Conservation (phyloP, 2,888 invertebrate genomes). For the Lycophotia porphyrea region DNA sequence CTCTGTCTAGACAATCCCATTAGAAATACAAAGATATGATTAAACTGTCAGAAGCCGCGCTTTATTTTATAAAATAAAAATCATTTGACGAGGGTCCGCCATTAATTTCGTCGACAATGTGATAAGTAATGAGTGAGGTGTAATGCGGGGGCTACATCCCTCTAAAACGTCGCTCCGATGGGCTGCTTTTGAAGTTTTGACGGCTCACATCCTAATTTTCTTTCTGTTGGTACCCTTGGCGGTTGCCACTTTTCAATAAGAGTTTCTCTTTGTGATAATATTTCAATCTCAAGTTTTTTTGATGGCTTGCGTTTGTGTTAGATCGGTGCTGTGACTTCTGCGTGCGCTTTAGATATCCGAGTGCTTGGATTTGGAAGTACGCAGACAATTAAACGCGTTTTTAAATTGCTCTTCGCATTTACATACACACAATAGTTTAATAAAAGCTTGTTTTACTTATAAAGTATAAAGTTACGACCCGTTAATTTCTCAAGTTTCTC, state of each 20-base stretch:
- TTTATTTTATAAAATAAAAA: slow-evolving; percentile 89
- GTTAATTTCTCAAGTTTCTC: neutral
- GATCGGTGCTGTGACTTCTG: neutral
- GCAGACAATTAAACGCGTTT: neutral
- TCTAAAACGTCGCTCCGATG: slow-evolving; percentile 81
- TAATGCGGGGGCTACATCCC: slow-evolving; percentile 85
- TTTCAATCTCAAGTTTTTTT: slow-evolving; percentile 77
- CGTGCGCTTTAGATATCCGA: slow-evolving; percentile 2
- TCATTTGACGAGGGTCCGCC: slow-evolving; percentile 89
- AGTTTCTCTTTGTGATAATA: slow-evolving; percentile 81
- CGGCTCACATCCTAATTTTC: slow-evolving; percentile 89
- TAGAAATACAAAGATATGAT: slow-evolving; percentile 86
- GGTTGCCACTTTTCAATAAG: slow-evolving; percentile 85
- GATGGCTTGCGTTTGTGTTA: slow-evolving; percentile 30
- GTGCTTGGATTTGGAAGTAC: neutral
- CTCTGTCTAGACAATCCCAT: slow-evolving; percentile 64
- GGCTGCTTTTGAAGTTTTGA: slow-evolving; percentile 89
- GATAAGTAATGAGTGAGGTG: slow-evolving; percentile 90
- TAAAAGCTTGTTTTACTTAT: neutral
- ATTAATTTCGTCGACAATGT: slow-evolving; percentile 90
- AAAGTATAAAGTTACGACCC: neutral
- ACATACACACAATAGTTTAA: neutral
- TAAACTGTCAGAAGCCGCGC: slow-evolving; percentile 86
- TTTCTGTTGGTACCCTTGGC: slow-evolving; percentile 80
- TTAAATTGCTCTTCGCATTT: neutral